These are phyloP conservation scores for Epistrophella euchroma DNA, from an alignment of 2,888 invertebrate genomes.

Conservation along the genomic window DNA sequence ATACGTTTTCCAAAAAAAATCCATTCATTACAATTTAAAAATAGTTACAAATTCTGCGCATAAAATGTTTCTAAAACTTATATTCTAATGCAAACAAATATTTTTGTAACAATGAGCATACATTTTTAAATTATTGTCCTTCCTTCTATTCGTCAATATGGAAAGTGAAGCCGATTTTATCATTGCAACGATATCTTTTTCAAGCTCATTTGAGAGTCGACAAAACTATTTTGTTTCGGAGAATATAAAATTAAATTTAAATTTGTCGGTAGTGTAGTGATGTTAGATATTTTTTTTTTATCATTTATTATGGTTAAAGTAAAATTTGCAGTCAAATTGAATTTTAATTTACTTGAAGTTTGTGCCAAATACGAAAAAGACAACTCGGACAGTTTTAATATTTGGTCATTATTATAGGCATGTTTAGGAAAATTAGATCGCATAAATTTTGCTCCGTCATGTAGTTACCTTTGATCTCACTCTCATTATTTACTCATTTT, in stretches of 20 bases:
- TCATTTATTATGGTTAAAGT: background rate
- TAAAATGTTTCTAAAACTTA: background rate
- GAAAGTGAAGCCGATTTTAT: background rate
- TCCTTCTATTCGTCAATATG: background rate
- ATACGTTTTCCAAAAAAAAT: too few relatives aligned
- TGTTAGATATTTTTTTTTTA: background rate
- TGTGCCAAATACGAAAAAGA: too few relatives aligned
- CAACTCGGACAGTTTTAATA: too few relatives aligned
- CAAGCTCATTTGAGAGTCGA: slow-evolving; percentile 16
- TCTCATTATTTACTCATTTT: too few relatives aligned
- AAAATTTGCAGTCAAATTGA: background rate
- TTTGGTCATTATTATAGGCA: too few relatives aligned
- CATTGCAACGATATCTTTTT: background rate
- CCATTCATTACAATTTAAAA: background rate
- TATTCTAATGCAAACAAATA: slow-evolving; percentile 13
- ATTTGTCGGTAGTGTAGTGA: background rate
- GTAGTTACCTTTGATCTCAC: too few relatives aligned
- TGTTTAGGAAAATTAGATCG: too few relatives aligned
- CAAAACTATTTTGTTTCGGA: slow-evolving; percentile 14
- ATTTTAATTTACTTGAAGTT: too few relatives aligned
- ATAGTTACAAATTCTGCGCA: background rate
- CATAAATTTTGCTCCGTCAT: too few relatives aligned
- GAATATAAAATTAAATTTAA: slow-evolving; percentile 15
- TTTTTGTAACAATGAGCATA: slow-evolving; percentile 11
- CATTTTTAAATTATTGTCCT: slow-evolving; percentile 24